A percentile compares a stretch with the other conserved stretches of the same genome.
Conservation (phyloP, 64 coral and sea anemone species). For the Montipora efflorescens region DNA sequence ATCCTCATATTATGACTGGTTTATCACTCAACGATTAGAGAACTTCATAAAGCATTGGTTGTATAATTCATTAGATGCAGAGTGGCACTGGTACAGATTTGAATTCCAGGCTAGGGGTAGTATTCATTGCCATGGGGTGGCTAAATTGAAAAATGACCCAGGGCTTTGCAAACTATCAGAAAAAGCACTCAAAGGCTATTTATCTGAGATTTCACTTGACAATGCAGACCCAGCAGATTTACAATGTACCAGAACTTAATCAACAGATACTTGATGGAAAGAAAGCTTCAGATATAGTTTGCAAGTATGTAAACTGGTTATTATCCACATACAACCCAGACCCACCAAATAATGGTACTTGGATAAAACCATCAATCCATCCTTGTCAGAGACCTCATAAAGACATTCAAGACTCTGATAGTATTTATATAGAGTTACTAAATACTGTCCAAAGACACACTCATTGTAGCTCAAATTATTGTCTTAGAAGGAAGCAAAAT, state of each 20-base stretch:
- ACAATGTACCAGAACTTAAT: background rate
- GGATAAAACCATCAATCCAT: constrained; percentile 2
- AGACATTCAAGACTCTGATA: constrained; percentile 15
- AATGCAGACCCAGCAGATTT: constrained; percentile 4
- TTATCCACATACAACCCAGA: constrained; percentile 12
- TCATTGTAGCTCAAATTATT: constrained; percentile 28
- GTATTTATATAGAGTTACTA: constrained; percentile 9
- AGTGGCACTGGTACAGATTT: too few species aligned
- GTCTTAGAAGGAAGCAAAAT: constrained; percentile 26
- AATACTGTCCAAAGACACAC: constrained; percentile 27
- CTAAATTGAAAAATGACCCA: too few species aligned
- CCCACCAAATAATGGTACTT: constrained; percentile 7
- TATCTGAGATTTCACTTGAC: too few species aligned
- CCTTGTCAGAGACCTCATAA: background rate
- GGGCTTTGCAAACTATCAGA: too few species aligned
- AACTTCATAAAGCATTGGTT: too few species aligned
- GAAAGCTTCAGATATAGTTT: background rate
- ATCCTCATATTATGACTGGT: background rate
- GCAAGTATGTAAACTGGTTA: background rate
- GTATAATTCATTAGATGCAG: too few species aligned
- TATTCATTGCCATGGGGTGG: too few species aligned
- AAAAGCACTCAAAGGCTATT: too few species aligned
- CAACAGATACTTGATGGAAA: background rate
- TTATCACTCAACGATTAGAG: too few species aligned
- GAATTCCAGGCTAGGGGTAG: too few species aligned